Evolutionary conservation across 2,113 vertebrate species (phyloP), one percentile per base, ranked within the genome.

Genomic region (Oxyruncus cristatus): DNA sequence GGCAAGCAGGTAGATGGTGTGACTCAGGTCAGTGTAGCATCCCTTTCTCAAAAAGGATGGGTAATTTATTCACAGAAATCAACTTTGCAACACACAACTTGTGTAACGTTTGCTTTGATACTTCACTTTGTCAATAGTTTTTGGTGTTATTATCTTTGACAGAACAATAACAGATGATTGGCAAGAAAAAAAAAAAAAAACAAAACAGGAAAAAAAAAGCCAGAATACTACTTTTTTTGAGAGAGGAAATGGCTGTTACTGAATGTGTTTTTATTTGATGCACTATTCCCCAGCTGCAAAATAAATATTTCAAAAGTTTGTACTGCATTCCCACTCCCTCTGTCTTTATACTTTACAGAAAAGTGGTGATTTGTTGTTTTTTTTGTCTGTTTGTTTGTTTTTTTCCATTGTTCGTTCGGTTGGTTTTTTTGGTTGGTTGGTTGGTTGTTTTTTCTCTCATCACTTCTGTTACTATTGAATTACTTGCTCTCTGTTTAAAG

Each of bases 241-340:
- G 72, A 79, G 70, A 93, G 32, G 62, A 93, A 96, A 95, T 55
- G 62, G 46, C 26, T 93, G 50, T 65, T 92, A 70, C 28, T 81
- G 37, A 92, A 72, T 85, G 19, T 91, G 72, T 39, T 93, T 96
- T 95, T 91, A 76, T 94, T 95, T 95, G 72, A 95, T 96, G 62
- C 9, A 7, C 50, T 81, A 67, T 92, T 96, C 56, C 78, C 84
- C 71, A 83, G 92, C 42, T 76, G 19, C 26, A 87, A 96, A 97
- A 95, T 93, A 95, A 93, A 79, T 93, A 70, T 93, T 97, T 96
- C 91, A 88, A 70, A 96, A 85, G 92, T 96, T 77, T 88, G 41
- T 79, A 46, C 67, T 78, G 73, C 19, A 11, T 89, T 96, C 65
- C 52, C 47, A 24, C n/a, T 92, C 52, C 84, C 74, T 55, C 55